phyloP scores from a whole-genome alignment of 2,888 invertebrate genomes.

The Tolmerus cingulatus region DNA sequence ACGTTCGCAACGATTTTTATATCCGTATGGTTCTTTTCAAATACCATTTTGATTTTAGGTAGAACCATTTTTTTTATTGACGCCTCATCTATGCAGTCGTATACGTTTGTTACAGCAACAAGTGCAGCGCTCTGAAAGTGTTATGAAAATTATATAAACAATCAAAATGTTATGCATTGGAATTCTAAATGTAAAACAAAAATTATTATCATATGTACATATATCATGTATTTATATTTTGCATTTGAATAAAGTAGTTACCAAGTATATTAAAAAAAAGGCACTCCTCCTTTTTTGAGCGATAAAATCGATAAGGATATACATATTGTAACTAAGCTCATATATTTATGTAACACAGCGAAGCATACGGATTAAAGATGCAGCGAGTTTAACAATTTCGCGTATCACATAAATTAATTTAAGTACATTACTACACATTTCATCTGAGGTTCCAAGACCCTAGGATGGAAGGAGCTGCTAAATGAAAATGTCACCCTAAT shows the following conservation, averaged over 20 bases:
- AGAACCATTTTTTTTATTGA: conserved; percentile 81
- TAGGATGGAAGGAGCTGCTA: neutral
- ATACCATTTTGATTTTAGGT: conserved; percentile 81
- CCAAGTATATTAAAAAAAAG: too few species aligned
- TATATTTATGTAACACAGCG: too few species aligned
- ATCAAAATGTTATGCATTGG: too few species aligned
- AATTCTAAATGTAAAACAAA: neutral
- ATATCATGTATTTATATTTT: too few species aligned
- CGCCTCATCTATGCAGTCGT: conserved; percentile 83
- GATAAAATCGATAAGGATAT: too few species aligned
- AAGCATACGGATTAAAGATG: too few species aligned
- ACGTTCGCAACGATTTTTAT: conserved; percentile 82
- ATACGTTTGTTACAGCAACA: conserved; percentile 84
- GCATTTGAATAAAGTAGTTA: too few species aligned
- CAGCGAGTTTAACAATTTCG: too few species aligned
- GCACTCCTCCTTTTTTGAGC: too few species aligned
- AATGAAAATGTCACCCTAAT: neutral
- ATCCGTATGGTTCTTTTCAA: conserved; percentile 82
- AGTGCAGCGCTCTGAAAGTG: conserved; percentile 82
- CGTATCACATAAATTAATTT: neutral
- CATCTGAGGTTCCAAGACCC: neutral
- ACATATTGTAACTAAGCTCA: too few species aligned
- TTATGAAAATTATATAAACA: neutral
- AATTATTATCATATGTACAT: neutral
- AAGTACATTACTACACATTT: neutral